These are phyloP conservation scores for Hippoglossus hippoglossus DNA, from an alignment of 2,797 vertebrate species.

Conservation along the genomic window DNA sequence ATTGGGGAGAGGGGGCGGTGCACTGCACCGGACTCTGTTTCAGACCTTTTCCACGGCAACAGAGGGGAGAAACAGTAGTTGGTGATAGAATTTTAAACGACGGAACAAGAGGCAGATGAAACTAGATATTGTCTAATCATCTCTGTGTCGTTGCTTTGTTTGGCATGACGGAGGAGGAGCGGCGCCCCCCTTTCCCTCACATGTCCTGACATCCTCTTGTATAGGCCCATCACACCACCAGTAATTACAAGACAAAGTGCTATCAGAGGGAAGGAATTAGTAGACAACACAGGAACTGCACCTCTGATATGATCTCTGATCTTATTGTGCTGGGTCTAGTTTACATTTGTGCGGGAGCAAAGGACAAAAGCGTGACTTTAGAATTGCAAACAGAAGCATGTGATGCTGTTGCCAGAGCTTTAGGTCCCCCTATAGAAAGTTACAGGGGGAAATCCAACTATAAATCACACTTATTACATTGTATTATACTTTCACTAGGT, in stretches of 20 bases:
- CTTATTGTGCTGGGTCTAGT: constrained; percentile 28
- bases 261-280: constrained; percentile 71
- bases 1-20: constrained; percentile 16
- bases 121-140: constrained; percentile 53
- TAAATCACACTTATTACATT: constrained; percentile 2
- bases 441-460: constrained; percentile 6
- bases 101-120: constrained; percentile 31
- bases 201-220: constrained; percentile 57
- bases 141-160: constrained; percentile 42
- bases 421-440: constrained; percentile 5
- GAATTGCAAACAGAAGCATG: neutral
- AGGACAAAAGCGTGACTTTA: constrained; percentile 24
- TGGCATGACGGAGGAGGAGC: constrained; percentile 27
- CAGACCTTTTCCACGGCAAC: neutral
- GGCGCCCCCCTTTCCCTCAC: constrained; percentile 36
- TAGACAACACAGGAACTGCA: constrained; percentile 63
- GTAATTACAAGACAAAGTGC: constrained; percentile 69
- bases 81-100: constrained; percentile 24
- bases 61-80: neutral
- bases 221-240: constrained; percentile 40
- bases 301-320: constrained; percentile 60
- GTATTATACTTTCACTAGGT: neutral
- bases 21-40: constrained; percentile 26
- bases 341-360: constrained; percentile 55
- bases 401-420: neutral